These are phyloP conservation scores for Pholis gunnellus DNA, from an alignment of 2,113 vertebrate species.

Conservation along the genomic window DNA sequence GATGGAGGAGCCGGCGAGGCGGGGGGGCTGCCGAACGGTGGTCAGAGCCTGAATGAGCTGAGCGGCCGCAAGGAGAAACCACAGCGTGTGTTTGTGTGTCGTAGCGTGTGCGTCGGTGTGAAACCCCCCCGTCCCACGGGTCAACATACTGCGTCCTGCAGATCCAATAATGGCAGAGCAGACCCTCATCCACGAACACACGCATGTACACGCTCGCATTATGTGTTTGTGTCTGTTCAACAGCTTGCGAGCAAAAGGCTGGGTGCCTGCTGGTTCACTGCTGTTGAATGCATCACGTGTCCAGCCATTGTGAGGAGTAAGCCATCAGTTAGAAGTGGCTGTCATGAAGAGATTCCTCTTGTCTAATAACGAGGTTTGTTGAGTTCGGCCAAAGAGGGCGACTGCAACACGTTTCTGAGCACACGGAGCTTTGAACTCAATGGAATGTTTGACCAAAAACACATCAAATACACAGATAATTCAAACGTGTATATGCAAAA, in stretches of 20 bases:
- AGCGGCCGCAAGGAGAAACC: constrained; percentile 70
- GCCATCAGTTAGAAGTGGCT: constrained; percentile 47
- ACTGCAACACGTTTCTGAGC: constrained; percentile 18
- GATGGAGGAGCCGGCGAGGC: constrained; percentile 41
- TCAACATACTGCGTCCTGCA: constrained; percentile 63
- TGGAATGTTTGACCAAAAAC: constrained; percentile 19
- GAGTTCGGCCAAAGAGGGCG: constrained; percentile 42
- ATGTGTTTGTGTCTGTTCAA: constrained; percentile 45
- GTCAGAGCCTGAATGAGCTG: constrained; percentile 69
- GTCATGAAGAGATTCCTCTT: constrained; percentile 57
- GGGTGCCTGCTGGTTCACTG: constrained; percentile 29
- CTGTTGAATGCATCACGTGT: constrained; percentile 62
- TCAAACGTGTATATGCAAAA: neutral
- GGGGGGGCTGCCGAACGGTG: constrained; percentile 46
- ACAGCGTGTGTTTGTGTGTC: constrained; percentile 68
- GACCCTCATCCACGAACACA: constrained; percentile 30
- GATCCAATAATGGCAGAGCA: constrained; percentile 50
- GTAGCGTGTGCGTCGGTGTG: constrained; percentile 49
- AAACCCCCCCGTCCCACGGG: constrained; percentile 58
- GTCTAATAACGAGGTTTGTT: constrained; percentile 63
- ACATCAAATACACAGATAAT: neutral
- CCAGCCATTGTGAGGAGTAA: constrained; percentile 35
- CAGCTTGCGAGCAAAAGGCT: constrained; percentile 36
- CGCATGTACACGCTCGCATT: constrained; percentile 10
- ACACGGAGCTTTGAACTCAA: constrained; percentile 11